These are phyloP conservation scores for Cinclus cinclus DNA, from an alignment of 2,113 vertebrate species.

Conservation along the genomic window DNA sequence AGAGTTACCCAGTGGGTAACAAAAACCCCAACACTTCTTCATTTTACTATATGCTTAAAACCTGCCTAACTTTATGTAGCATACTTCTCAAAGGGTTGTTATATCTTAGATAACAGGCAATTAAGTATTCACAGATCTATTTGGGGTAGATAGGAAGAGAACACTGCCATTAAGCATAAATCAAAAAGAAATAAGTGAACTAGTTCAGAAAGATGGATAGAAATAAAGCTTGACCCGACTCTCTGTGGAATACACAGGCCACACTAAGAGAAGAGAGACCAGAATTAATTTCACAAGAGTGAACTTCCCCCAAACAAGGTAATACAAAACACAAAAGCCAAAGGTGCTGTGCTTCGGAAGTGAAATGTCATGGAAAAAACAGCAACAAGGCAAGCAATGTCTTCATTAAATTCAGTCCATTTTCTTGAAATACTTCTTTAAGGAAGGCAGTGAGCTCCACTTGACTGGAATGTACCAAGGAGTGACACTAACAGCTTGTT, in stretches of 20 bases:
- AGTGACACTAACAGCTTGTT: not conserved
- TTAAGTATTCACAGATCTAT: not conserved
- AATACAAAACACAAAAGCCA: not conserved
- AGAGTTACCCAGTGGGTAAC: not conserved
- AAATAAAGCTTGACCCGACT: constrained; percentile 1
- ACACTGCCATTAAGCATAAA: not conserved
- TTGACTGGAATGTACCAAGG: not conserved
- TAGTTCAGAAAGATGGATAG: not conserved
- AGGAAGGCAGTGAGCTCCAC: not conserved
- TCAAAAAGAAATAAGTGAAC: not conserved
- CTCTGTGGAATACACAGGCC: not conserved
- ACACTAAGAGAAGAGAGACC: not conserved
- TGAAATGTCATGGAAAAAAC: not conserved
- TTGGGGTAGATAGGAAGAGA: not conserved
- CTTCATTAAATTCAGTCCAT: not conserved
- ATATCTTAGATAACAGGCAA: not conserved
- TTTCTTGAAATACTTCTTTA: not conserved
- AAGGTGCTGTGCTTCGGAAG: not conserved
- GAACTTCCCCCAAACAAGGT: not conserved
- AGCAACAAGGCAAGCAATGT: not conserved
- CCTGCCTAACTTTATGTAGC: not conserved
- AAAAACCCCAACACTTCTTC: rapidly evolving
- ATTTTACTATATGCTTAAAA: not conserved
- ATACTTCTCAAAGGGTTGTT: not conserved
- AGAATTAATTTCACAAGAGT: not conserved